Base-by-base conservation (phyloP, 2,888 invertebrate species). In the Apamea sordens region DNA sequence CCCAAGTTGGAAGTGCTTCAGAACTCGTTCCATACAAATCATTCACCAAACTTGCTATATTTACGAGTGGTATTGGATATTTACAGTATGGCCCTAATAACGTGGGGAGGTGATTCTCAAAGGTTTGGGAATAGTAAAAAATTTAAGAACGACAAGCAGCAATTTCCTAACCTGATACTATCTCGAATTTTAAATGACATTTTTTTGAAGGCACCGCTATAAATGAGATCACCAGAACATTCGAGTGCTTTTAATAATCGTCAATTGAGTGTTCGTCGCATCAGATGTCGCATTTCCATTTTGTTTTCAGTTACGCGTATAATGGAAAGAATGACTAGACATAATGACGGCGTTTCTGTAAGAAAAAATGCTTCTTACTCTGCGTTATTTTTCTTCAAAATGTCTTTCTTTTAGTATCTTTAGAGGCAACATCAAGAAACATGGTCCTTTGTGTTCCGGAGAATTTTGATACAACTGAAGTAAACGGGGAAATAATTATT, bases 261-360 rank as follows among this genome's bases (percentile, higher is more conserved):
- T 82, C 75, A 73, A 83, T 79, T 76, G 80, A 87, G 79, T 83
- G 77, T 76, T 85, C 79, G 78, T 86, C 88, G 87, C 87, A 88
- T 86, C 85, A 85, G 87, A 89, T 92, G 86, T 81, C 86, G 83
- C 88, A 85, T 91, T 92, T 90, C 90, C 90, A 92, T 92, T 91
- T 92, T 91, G 89, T 91, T 90, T 89, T 80, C 91, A 90, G 89
- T 90, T 89, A 91, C 83, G 91, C 91, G 90, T 92, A 90, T 93
- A 93, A 93, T 93, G 90, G 90, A 91, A 92, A 90, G 81, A 90
- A 92, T 92, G 92, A 91, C 92, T 92, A 87, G 88, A 89, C 92
- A 87, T 88, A 91, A 92, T 89, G 88, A 83, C 61, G 61, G 59
- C 70, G 61, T 76, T 84, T 79, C 75, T 73, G 59, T 68, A 73